phyloP scores from a whole-genome alignment of 2,113 vertebrate species.

The Sakesphorus luctuosus region DNA sequence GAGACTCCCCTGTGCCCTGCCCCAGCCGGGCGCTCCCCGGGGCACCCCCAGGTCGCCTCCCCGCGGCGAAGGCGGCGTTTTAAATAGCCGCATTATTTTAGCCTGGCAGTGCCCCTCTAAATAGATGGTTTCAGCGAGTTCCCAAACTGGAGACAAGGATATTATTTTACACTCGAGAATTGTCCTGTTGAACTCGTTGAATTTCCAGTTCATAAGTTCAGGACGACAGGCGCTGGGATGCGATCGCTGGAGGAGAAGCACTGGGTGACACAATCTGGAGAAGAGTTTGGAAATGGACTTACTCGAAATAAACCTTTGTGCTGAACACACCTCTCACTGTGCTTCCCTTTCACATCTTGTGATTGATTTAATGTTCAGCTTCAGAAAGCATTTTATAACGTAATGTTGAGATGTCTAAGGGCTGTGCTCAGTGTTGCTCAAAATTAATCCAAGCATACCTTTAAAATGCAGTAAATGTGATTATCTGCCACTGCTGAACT shows the following conservation, averaged over 20 bases:
- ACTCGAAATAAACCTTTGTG: not conserved
- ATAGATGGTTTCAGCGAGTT: slow-evolving; percentile 27
- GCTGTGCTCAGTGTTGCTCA: not conserved
- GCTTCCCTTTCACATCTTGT: not conserved
- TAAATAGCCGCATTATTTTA: slow-evolving; percentile 53
- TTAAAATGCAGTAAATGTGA: not conserved
- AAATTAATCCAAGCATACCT: not conserved
- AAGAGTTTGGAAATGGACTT: not conserved
- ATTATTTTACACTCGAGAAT: slow-evolving; percentile 54
- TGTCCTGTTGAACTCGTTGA: slow-evolving; percentile 7
- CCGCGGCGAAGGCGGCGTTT: not conserved
- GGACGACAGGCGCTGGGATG: not conserved
- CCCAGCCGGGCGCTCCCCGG: not conserved
- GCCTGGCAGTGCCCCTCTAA: not conserved
- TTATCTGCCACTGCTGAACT: not conserved
- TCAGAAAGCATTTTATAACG: not conserved
- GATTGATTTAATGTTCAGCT: not conserved
- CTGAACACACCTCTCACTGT: not conserved
- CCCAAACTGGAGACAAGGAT: slow-evolving; percentile 33
- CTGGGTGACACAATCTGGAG: not conserved
- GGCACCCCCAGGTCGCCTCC: not conserved
- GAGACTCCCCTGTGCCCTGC: not conserved
- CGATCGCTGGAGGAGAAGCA: not conserved
- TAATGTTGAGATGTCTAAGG: not conserved
- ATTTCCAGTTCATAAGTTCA: slow-evolving; percentile 29